phyloP scores from a whole-genome alignment of 2,888 invertebrate species.

The Tipula vernalis region DNA sequence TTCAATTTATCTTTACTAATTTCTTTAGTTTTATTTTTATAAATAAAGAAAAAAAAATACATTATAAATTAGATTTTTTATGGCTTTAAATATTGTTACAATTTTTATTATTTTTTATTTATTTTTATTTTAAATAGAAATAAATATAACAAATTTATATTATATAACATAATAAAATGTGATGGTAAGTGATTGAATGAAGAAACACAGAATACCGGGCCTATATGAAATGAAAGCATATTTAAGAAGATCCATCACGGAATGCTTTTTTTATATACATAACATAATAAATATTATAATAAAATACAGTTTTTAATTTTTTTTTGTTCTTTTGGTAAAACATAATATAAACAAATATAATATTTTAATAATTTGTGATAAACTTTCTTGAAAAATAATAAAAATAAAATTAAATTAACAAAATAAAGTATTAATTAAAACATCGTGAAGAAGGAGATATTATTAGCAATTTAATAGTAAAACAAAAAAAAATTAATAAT shows the following conservation, averaged over 20 bases:
- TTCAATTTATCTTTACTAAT: neutral
- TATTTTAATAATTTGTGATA: neutral
- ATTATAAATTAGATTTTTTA: neutral
- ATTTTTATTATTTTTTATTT: neutral
- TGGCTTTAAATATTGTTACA: neutral
- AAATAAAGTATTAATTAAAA: neutral
- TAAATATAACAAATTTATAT: neutral
- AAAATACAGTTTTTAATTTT: neutral
- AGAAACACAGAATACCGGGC: neutral
- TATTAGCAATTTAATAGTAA: neutral
- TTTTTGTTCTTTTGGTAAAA: neutral
- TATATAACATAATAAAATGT: neutral
- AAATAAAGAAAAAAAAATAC: neutral
- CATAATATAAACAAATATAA: neutral
- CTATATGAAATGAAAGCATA: neutral
- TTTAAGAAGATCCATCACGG: neutral
- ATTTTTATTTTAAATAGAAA: neutral
- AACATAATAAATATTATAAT: neutral
- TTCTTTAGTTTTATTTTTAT: neutral
- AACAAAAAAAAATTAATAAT: neutral
- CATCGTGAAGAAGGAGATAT: neutral
- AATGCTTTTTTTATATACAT: neutral
- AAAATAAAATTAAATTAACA: neutral
- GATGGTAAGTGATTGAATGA: neutral
- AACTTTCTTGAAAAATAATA: neutral